Base-by-base conservation (phyloP, 2,888 invertebrate genomes). In the Sepiola atlantica region DNA sequence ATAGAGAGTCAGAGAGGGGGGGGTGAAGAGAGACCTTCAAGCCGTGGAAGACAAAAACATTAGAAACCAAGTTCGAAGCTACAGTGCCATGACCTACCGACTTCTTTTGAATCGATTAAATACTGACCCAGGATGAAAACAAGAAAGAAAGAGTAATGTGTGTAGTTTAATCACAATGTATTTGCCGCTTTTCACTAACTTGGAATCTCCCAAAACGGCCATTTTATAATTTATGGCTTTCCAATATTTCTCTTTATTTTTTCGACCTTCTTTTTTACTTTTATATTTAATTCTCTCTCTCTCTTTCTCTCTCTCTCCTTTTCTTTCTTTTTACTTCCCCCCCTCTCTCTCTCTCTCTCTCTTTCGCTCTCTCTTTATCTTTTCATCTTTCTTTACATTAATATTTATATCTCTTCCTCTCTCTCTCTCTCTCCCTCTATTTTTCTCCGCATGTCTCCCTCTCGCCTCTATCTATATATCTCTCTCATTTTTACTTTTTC, bases 391-490 rank as follows among this genome's bases (percentile, higher is more conserved):
- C 28, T 0, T n/a, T 77, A 0, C n/a, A 10, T 21, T 8, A 24
- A 21, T 61, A 0, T 61, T 61, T 3, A 24, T 24, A 1, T 61
- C 24, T 21, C 24, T 21, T 24, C 21, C 1, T 61, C 8, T 24
- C 2, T 8, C 24, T 24, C 21, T 24, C 21, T 21, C 61, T 61
- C 24, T 61, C 61, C 8, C 61, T 24, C 8, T 61, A 2, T 77
- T 16, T n/a, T 14, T n/a, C 0, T 14, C n/a, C 16, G 1, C 3
- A 8, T 61, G 10, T 28, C 61, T 12, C 4, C 14, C 28, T 28
- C 28, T 28, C 6, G 0, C 0, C 14, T 1, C 14, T 28, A 24
- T 28, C 14, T 14, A 0, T 14, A 24, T 61, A 0, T 1, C 6
- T 14, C 28, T 61, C 24, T 61, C 61, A 14, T 61, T 14, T 28